A percentile compares a stretch with the other conserved stretches of the same genome.
Evolutionary conservation across 2,797 vertebrate genomes (phyloP).

Genomic region (Danio albolineatus): DNA sequence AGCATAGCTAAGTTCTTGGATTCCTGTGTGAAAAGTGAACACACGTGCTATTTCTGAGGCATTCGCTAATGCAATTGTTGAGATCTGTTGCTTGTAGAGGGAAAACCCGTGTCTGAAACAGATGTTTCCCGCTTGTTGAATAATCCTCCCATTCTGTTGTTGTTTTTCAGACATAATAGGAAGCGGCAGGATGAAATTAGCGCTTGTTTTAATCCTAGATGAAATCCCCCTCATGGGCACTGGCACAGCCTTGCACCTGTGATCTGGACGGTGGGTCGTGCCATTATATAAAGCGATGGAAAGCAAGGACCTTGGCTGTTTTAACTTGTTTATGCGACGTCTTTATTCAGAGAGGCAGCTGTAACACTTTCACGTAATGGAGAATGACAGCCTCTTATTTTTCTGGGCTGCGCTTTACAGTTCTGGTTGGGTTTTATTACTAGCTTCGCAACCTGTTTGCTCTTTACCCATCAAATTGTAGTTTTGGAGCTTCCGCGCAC

Average conservation of each 20-base stretch:
- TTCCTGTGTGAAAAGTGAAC: not conserved
- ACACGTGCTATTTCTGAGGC: not conserved
- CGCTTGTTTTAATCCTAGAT: conserved; percentile 55
- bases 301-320: not conserved
- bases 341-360: not conserved
- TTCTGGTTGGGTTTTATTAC: conserved; percentile 20
- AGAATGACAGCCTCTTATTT: conserved; percentile 27
- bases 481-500: conserved; percentile 36
- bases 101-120: conserved; percentile 39
- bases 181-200: conserved; percentile 59
- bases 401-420: conserved; percentile 18
- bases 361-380: not conserved
- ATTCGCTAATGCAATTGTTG: conserved; percentile 4
- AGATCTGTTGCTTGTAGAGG: conserved; percentile 29
- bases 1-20: too few relatives aligned
- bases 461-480: conserved; percentile 44
- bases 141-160: conserved; percentile 39
- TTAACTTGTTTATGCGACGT: too few relatives aligned
- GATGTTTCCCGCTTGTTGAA: conserved; percentile 59
- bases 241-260: conserved; percentile 25
- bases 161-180: conserved; percentile 58
- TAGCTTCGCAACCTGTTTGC: conserved; percentile 12
- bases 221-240: conserved; percentile 13
- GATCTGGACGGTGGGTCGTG: not conserved
- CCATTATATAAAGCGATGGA: conserved; percentile 9